Conservation (phyloP, 2,797 vertebrate species). For the Avahi laniger region DNA sequence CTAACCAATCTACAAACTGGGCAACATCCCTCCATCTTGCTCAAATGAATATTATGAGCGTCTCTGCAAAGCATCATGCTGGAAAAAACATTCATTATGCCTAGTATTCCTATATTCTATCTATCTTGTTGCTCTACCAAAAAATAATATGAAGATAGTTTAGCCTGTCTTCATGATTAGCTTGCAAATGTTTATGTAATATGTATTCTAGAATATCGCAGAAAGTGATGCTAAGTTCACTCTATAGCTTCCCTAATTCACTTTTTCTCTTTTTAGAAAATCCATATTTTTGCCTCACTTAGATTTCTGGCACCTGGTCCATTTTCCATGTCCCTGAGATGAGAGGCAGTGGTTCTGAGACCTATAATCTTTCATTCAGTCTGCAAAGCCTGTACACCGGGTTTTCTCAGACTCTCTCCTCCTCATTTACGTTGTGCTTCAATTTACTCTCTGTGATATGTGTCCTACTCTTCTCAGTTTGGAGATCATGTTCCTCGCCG, state of each 20-base stretch:
- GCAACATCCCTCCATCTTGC: neutral
- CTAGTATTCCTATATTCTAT: neutral
- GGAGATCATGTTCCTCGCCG: slow-evolving; percentile 37
- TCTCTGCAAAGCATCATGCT: slow-evolving; percentile 1
- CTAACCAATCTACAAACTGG: neutral
- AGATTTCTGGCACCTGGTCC: slow-evolving; percentile 24
- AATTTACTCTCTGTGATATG: neutral
- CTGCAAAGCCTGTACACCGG: neutral
- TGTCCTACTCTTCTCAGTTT: neutral
- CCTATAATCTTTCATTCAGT: slow-evolving; percentile 33
- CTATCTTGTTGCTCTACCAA: neutral
- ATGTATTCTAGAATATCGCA: neutral
- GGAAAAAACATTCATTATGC: neutral
- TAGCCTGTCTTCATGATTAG: neutral
- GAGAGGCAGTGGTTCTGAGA: slow-evolving; percentile 22
- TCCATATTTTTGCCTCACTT: slow-evolving; percentile 8
- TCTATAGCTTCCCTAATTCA: neutral
- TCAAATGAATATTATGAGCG: neutral
- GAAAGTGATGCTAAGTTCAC: neutral
- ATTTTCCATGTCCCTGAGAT: slow-evolving; percentile 43
- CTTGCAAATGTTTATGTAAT: neutral
- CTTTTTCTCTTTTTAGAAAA: slow-evolving; percentile 14
- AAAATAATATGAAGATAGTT: slow-evolving; percentile 7
- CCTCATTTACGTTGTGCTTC: neutral
- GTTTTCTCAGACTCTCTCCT: neutral